phyloP scores from a whole-genome alignment of 2,113 vertebrate genomes.

The Passer domesticus region DNA sequence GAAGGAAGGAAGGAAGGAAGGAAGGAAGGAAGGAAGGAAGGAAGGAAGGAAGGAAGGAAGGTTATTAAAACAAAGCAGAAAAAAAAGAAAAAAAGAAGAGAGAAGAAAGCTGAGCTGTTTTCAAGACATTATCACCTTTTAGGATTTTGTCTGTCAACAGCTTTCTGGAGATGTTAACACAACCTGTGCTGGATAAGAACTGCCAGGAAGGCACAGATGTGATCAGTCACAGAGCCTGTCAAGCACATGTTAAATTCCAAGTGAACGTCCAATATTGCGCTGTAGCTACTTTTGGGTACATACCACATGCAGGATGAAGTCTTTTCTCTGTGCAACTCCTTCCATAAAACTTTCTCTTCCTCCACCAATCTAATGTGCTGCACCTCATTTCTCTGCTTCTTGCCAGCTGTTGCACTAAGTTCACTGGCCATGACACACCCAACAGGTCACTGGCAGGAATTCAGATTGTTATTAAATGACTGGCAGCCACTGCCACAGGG shows the following conservation, averaged over 20 bases:
- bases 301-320: background rate
- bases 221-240: background rate
- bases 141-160: conserved; percentile 25
- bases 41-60: accelerated
- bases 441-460: background rate
- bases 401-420: too few relatives aligned
- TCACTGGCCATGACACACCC: background rate
- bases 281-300: background rate
- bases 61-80: background rate
- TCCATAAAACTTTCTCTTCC: background rate
- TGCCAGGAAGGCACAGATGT: background rate
- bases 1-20: too few relatives aligned
- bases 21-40: too few relatives aligned
- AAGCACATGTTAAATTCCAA: background rate
- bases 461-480: background rate
- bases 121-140: background rate
- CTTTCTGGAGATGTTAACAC: background rate
- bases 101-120: background rate
- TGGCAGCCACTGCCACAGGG: background rate
- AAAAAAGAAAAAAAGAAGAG: background rate
- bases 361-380: background rate
- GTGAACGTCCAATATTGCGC: background rate
- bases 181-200: background rate
- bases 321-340: background rate
- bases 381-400: too few relatives aligned